Conservation (phyloP, 1,140 invertebrate species). For the Branchinecta lindahli region DNA sequence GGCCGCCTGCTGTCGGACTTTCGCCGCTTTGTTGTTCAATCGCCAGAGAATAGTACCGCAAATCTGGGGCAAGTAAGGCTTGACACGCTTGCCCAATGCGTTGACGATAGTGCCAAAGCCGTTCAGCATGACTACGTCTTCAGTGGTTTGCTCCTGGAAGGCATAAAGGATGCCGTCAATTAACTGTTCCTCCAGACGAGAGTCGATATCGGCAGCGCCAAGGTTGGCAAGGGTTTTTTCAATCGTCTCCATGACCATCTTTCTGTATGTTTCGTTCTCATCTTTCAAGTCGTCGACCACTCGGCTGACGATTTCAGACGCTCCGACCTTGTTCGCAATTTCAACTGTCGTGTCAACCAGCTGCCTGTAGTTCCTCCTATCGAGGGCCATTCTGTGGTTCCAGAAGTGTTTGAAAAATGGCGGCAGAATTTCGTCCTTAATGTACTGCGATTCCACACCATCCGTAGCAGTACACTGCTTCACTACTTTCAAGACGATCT, state of each 20-base stretch:
- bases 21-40: constrained; percentile 98
- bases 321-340: constrained; percentile 98
- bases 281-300: constrained; percentile 99
- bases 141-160: constrained; percentile 98
- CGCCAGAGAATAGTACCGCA: constrained; percentile 99
- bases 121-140: constrained; percentile 99
- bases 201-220: constrained; percentile 95
- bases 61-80: constrained; percentile 97
- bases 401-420: constrained; percentile 99
- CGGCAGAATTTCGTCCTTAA: constrained; percentile 96
- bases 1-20: constrained; percentile 97
- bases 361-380: constrained; percentile 79
- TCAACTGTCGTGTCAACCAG: constrained; percentile 98
- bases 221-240: constrained; percentile 97
- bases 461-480: constrained; percentile 99
- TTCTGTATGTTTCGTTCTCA: constrained; percentile 98
- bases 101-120: constrained; percentile 99
- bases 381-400: constrained; percentile 98
- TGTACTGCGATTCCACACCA: constrained; percentile 97
- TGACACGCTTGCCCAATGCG: constrained; percentile 84
- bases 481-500: constrained; percentile 99
- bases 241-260: constrained; percentile 99
- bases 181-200: constrained; percentile 89
- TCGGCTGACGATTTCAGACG: constrained; percentile 94
- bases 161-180: constrained; percentile 99